Evolutionary conservation across 1,140 invertebrate species (phyloP).

Genomic region (Papilio glaucus): DNA sequence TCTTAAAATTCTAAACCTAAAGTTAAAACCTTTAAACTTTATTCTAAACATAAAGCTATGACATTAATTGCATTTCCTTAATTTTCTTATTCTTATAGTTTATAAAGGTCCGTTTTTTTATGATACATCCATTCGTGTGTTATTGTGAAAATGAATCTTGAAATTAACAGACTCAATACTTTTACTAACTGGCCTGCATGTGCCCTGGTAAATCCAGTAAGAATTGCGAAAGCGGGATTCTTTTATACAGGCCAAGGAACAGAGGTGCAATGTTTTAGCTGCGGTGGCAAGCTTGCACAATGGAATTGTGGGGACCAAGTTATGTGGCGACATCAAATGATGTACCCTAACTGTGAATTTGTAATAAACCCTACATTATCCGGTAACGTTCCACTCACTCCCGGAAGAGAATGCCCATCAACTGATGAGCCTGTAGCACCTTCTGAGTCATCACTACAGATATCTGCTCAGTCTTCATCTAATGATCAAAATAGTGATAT

Average conservation of each 20-base stretch:
- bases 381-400: slow-evolving; percentile 85
- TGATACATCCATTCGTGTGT: slow-evolving; percentile 28
- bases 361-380: slow-evolving; percentile 86
- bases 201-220: slow-evolving; percentile 85
- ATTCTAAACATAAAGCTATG: not conserved
- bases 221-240: slow-evolving; percentile 92
- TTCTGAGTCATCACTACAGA: slow-evolving; percentile 6
- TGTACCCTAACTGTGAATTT: slow-evolving; percentile 89
- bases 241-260: slow-evolving; percentile 88
- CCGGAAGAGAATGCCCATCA: slow-evolving; percentile 52
- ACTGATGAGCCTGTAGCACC: slow-evolving; percentile 37
- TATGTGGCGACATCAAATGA: slow-evolving; percentile 85
- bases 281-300: slow-evolving; percentile 87
- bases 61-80: not conserved
- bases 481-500: slow-evolving; percentile 44
- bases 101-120: not conserved
- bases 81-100: not conserved
- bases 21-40: not conserved
- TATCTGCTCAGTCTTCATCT: slow-evolving; percentile 22
- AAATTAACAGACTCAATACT: slow-evolving; percentile 87
- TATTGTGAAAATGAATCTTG: slow-evolving; percentile 85
- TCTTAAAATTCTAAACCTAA: not conserved
- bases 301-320: slow-evolving; percentile 91
- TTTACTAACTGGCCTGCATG: slow-evolving; percentile 89
- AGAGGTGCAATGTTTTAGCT: slow-evolving; percentile 90